phyloP scores from a whole-genome alignment of 1,140 invertebrate genomes.

The Pseudobourletiella spinata region DNA sequence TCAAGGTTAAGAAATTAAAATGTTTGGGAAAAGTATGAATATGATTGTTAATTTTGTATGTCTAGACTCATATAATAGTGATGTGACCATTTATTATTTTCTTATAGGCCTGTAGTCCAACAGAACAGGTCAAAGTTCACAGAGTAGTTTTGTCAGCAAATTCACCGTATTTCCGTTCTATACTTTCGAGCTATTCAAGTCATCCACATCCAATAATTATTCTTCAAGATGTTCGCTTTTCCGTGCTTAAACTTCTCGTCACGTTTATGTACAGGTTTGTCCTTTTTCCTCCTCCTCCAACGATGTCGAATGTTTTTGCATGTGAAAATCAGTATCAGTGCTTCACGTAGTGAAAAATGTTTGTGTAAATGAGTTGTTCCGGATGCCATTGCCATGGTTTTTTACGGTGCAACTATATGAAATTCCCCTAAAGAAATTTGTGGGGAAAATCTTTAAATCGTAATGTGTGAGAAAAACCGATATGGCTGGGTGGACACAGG shows the following conservation, averaged over 20 bases:
- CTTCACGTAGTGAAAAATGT: too few relatives aligned
- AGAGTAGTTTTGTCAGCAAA: slow-evolving; percentile 91
- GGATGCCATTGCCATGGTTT: too few relatives aligned
- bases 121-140: slow-evolving; percentile 70
- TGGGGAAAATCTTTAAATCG: too few relatives aligned
- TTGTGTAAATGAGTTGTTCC: too few relatives aligned
- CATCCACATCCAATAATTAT: slow-evolving; percentile 89
- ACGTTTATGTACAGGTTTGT: slow-evolving; percentile 80
- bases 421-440: too few relatives aligned
- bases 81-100: background rate
- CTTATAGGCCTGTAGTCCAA: slow-evolving; percentile 31
- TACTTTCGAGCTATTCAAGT: slow-evolving; percentile 58
- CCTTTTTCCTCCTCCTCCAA: background rate
- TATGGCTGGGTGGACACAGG: too few relatives aligned
- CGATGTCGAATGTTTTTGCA: too few relatives aligned
- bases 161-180: slow-evolving; percentile 85
- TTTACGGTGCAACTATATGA: too few relatives aligned
- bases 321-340: too few relatives aligned
- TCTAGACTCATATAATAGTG: background rate
- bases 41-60: background rate
- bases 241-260: slow-evolving; percentile 78
- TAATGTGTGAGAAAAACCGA: too few relatives aligned
- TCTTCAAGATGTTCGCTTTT: slow-evolving; percentile 82
- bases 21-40: background rate
- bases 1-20: background rate